Evolutionary conservation across 2,888 invertebrate species (phyloP).

Genomic region (Platypus cylindrus): DNA sequence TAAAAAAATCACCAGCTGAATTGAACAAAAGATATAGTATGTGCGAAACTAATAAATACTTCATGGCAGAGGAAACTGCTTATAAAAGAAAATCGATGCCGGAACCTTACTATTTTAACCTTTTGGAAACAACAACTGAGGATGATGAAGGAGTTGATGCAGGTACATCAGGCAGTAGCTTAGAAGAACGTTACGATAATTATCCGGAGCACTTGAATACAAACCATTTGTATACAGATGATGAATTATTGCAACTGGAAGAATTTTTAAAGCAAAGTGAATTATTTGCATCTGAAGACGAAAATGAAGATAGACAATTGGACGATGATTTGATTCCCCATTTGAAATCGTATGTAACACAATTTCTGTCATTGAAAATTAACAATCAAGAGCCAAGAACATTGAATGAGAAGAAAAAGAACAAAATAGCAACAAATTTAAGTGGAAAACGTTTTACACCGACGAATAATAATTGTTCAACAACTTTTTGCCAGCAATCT

Average conservation of each 20-base stretch:
- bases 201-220: slow-evolving; percentile 23
- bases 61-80: slow-evolving; percentile 17
- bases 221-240: slow-evolving; percentile 46
- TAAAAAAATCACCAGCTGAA: slow-evolving; percentile 33
- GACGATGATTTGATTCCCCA: slow-evolving; percentile 58
- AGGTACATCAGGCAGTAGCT: slow-evolving; percentile 41
- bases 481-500: slow-evolving; percentile 41
- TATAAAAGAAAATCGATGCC: slow-evolving; percentile 63
- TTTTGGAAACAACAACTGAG: slow-evolving; percentile 35
- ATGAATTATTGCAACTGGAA: slow-evolving; percentile 52
- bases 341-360: slow-evolving; percentile 56
- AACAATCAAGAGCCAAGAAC: slow-evolving; percentile 55
- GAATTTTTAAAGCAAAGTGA: slow-evolving; percentile 59
- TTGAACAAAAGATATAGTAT: slow-evolving; percentile 53
- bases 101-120: slow-evolving; percentile 49
- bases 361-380: slow-evolving; percentile 56
- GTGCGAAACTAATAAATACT: slow-evolving; percentile 25
- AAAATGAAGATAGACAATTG: slow-evolving; percentile 44
- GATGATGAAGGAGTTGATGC: slow-evolving; percentile 51
- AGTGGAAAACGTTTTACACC: slow-evolving; percentile 39
- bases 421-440: slow-evolving; percentile 60
- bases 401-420: slow-evolving; percentile 53
- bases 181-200: slow-evolving; percentile 43
- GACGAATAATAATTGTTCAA: slow-evolving; percentile 62
- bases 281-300: slow-evolving; percentile 53